Conservation (phyloP, 2,888 invertebrate species). For the Euclidia mi region DNA sequence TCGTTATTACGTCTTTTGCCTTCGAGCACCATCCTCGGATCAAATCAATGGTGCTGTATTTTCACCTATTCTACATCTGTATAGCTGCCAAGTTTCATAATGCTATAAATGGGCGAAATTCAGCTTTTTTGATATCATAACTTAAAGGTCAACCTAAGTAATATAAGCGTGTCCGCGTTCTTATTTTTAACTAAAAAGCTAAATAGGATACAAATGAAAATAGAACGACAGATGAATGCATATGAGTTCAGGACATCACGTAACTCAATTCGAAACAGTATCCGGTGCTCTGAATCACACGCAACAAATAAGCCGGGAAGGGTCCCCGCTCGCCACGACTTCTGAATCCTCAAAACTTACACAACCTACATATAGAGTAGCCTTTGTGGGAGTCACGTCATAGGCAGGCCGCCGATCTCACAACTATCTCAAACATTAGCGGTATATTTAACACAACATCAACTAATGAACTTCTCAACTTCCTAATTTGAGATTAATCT, state of each 20-base stretch:
- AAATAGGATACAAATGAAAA: slow-evolving; percentile 6
- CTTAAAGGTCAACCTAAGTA: no score
- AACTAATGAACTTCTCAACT: slow-evolving; percentile 24
- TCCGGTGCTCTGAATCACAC: slow-evolving; percentile 61
- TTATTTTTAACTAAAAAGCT: no score
- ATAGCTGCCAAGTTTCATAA: no score
- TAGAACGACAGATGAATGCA: slow-evolving; percentile 51
- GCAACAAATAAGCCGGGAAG: slow-evolving; percentile 65
- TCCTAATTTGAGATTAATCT: slow-evolving; percentile 3
- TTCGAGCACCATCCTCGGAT: no score
- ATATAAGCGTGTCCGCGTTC: no score
- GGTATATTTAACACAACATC: slow-evolving; percentile 29
- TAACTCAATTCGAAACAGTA: slow-evolving; percentile 56
- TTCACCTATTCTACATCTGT: no score
- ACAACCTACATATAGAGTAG: slow-evolving; percentile 63
- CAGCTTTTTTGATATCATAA: no score
- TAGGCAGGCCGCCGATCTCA: slow-evolving; percentile 43
- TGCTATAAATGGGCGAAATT: no score
- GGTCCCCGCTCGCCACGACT: slow-evolving; percentile 51
- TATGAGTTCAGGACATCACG: slow-evolving; percentile 50
- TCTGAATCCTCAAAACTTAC: slow-evolving; percentile 64
- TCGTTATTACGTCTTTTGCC: no score
- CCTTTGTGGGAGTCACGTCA: slow-evolving; percentile 56
- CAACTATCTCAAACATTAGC: slow-evolving; percentile 23
- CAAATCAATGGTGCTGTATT: no score